These are phyloP conservation scores for Gephyroberyx darwinii DNA, from an alignment of 2,797 vertebrate genomes.

Conservation along the genomic window DNA sequence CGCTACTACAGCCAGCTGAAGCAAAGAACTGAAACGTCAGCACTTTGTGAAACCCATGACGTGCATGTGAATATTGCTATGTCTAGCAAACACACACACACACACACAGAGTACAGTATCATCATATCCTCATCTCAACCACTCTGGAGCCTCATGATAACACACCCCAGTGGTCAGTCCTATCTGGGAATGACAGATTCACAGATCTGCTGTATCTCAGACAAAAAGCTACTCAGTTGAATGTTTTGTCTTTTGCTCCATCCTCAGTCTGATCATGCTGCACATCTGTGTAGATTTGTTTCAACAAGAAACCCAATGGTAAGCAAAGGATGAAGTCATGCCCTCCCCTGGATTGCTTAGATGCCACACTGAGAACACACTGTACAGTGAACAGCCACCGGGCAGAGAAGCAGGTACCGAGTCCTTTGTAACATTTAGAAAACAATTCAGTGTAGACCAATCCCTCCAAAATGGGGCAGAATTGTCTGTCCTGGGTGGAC, in stretches of 20 bases:
- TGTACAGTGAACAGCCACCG: conserved; percentile 26
- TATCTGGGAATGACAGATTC: conserved; percentile 2
- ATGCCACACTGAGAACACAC: conserved; percentile 32
- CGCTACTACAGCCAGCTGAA: conserved; percentile 15
- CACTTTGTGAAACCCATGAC: conserved; percentile 59
- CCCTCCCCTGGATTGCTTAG: conserved; percentile 35
- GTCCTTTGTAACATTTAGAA: conserved; percentile 15
- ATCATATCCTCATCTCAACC: not conserved
- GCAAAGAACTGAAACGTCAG: conserved; percentile 70
- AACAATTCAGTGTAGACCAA: conserved; percentile 15
- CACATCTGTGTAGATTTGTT: conserved; percentile 25
- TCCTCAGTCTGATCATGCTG: conserved; percentile 13
- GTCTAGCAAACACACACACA: conserved; percentile 9
- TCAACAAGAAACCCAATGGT: conserved; percentile 34
- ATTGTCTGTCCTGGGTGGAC: conserved; percentile 15
- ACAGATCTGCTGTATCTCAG: conserved; percentile 16
- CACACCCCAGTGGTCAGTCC: not conserved
- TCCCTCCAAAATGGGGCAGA: conserved; percentile 25
- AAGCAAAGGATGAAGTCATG: conserved; percentile 65
- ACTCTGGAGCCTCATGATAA: not conserved
- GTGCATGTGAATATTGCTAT: conserved; percentile 20
- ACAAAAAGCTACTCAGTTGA: conserved; percentile 8
- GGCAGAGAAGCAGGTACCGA: conserved; percentile 22
- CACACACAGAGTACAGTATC: too few relatives aligned
- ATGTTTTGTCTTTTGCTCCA: not conserved